A percentile compares a stretch with the other conserved stretches of the same genome.
phyloP scores from a whole-genome alignment of 2,113 vertebrate genomes.

The Mobula birostris region DNA sequence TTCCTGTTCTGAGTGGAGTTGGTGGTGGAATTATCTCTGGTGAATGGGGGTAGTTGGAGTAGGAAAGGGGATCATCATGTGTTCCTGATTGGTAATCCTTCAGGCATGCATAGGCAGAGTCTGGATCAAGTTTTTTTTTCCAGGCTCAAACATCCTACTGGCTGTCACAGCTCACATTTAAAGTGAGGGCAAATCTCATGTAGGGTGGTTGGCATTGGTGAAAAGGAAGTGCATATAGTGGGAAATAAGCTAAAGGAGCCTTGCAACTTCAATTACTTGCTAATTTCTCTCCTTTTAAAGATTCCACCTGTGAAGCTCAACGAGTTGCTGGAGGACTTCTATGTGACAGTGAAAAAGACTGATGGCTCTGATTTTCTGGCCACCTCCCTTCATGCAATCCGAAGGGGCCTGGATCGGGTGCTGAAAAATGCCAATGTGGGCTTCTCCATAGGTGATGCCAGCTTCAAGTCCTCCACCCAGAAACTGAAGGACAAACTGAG shows the following conservation, averaged over 20 bases:
- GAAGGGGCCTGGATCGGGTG: constrained; percentile 46
- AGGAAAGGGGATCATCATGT: neutral
- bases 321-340: constrained; percentile 51
- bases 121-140: neutral
- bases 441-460: constrained; percentile 52
- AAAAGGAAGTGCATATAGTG: neutral
- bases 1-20: neutral
- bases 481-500: constrained; percentile 55
- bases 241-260: neutral
- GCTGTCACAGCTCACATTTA: neutral
- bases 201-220: neutral
- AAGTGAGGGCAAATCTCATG: neutral
- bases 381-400: constrained; percentile 45
- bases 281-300: constrained; percentile 50
- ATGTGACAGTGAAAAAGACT: constrained; percentile 48
- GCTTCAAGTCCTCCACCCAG: constrained; percentile 53
- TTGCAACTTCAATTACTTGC: neutral
- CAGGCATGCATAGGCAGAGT: neutral
- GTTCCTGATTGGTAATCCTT: neutral
- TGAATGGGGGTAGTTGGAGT: neutral
- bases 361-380: constrained; percentile 52
- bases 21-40: neutral
- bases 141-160: no score
- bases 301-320: constrained; percentile 50
- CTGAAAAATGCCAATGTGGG: constrained; percentile 49